Base-by-base conservation (phyloP, 1,140 invertebrate species). In the Hyles vespertilio region DNA sequence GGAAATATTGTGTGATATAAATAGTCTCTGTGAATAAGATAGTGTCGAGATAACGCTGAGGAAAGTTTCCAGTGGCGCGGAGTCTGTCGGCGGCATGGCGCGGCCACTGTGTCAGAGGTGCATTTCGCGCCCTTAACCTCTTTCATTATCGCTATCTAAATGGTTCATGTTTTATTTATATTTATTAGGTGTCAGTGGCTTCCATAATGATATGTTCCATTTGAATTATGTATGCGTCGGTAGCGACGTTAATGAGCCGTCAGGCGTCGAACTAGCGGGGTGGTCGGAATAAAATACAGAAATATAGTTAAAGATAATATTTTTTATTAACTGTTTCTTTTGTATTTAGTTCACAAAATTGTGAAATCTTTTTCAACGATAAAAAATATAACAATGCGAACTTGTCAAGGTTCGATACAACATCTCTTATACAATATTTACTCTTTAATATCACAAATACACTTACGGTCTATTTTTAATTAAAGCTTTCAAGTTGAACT, bases 401-500 rank as follows among this genome's bases (percentile, higher is more conserved):
- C 81, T 75, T 63, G 58, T 59, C 64, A 66, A 73, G 74, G 77
- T 73, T 77, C 81, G 76, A 84, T 87, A 88, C 83, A 89, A 85
- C 80, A 86, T 83, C 69, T 79, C 69, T 77, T 86, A 76, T 65
- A 76, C 70, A 78, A 81, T 79, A 86, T 86, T 44, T 78, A 88
- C 79, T 82, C 77, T 87, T 82, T 87, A 89, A 87, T 89, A 89
- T 89, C 82, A 86, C 84, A 89, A 81, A 82, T 84, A 81, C 73
- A 79, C 81, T 89, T 87, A 84, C 65, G 63, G 69, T 60, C 83
- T 86, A 88, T 66, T 75, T 61, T 78, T 74, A 63, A 77, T 86
- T 89, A 87, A 89, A 89, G 84, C 84, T 87, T 86, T 86, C 67
- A 77, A 78, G 79, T 87, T 82, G 69, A 74, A 84, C 82, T 87